Base-by-base conservation (phyloP, 2,888 invertebrate genomes). In the Drosophila anomelani region DNA sequence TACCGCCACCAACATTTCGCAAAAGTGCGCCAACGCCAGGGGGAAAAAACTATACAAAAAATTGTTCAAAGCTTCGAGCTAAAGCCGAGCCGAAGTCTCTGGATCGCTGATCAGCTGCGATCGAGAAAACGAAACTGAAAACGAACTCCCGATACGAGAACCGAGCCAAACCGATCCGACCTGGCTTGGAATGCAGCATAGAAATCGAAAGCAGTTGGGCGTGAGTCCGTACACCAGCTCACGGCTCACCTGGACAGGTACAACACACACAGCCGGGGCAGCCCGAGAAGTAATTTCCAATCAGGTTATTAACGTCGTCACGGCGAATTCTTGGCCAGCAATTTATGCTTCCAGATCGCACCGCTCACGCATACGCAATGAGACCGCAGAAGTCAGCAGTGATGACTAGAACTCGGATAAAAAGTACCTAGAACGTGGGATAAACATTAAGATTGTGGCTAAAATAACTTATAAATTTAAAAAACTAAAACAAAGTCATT, bases 1-100 rank as follows among this genome's bases (percentile, higher is more conserved):
- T 92, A 92, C 91, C 91, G 88, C 79, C 64, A 76, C 36, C 88
- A 77, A 81, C 81, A 74, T 66, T 76, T 78, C 76, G 76, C 74
- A 76, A 78, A 79, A 32, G 55, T 64, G 68, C 69, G 55, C 62
- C 62, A 62, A 64, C 61, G 61, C 51, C 51, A 23, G 34, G 69
- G 71, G 54, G 51, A 44, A 60, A 54, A 44, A 47, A 58, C 49
- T 39, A 54, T 36, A 56, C 54, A 46, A 13, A 29, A 51, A 51
- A 34, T 20, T 51, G 34, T 20, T 20, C 61, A 47, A 76, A 77
- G 62, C 80, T 81, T 68, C 71, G 57, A 76, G 66, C 63, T 47
- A 23, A 15, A 39, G 57, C 61, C 57, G 68, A 74, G 76, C 79
- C 84, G 84, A 86, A 81, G 80, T 78, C 56, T 78, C 59, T 53